Conservation (phyloP, 2,113 vertebrate species). For the Oenanthe melanoleuca region DNA sequence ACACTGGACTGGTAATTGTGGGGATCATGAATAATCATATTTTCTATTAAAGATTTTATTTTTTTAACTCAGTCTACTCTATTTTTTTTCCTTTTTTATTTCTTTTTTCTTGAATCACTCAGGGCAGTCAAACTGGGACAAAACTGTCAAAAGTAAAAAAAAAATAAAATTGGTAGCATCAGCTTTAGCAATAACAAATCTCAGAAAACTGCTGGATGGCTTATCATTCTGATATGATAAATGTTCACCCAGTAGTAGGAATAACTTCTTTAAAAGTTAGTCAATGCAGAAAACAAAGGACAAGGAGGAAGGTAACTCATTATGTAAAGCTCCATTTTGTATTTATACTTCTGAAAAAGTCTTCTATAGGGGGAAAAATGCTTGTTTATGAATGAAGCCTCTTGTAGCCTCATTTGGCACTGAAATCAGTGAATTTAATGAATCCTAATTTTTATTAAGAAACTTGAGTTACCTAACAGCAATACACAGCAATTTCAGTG, state of each 20-base stretch:
- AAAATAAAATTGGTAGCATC: not conserved
- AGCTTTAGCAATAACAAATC: not conserved
- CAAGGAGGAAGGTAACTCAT: not conserved
- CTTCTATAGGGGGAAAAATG: not conserved
- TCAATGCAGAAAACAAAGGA: not conserved
- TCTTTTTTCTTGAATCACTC: not conserved
- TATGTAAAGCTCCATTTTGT: not conserved
- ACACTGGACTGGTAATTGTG: not conserved
- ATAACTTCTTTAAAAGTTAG: not conserved
- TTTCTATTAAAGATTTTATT: not conserved
- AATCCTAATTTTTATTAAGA: not conserved
- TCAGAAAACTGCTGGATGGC: not conserved
- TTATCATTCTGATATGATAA: not conserved
- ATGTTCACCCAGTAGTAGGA: not conserved
- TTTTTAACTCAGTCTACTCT: fast-evolving
- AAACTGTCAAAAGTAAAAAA: not conserved
- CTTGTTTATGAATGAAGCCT: not conserved
- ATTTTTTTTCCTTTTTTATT: not conserved
- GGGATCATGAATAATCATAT: not conserved
- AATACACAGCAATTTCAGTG: not conserved
- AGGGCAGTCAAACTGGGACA: not conserved
- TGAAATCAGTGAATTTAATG: not conserved
- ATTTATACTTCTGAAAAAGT: not conserved
- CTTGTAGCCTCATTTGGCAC: not conserved
- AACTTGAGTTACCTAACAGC: not conserved